These are phyloP conservation scores for Latrodectus geometricus DNA, from an alignment of 1,140 invertebrate species.

Conservation along the genomic window DNA sequence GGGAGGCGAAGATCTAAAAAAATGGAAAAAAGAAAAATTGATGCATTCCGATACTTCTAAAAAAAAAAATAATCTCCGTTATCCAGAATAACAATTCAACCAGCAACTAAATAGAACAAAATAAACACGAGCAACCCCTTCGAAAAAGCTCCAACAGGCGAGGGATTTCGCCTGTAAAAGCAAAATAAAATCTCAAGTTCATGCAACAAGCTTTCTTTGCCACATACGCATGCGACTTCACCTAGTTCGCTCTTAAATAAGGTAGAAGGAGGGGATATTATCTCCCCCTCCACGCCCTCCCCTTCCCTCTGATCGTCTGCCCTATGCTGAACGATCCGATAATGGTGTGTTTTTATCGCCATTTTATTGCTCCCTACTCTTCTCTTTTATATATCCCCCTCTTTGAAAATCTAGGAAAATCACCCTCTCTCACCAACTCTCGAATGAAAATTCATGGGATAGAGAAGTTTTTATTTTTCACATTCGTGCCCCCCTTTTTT, in stretches of 20 bases:
- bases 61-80: slow-evolving; percentile 15
- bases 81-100: slow-evolving; percentile 43
- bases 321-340: slow-evolving; percentile 54
- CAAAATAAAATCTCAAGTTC: slow-evolving; percentile 1
- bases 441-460: slow-evolving; percentile 60
- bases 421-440: slow-evolving; percentile 29
- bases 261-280: neutral
- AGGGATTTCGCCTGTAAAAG: neutral
- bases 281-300: neutral
- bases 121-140: neutral
- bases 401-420: slow-evolving; percentile 14
- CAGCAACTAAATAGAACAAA: slow-evolving; percentile 9
- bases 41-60: neutral
- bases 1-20: neutral
- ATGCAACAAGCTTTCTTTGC: neutral
- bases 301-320: slow-evolving; percentile 5
- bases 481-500: neutral
- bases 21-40: neutral
- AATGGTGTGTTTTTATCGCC: slow-evolving; percentile 61
- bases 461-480: too few species aligned
- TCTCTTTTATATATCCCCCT: slow-evolving; percentile 52
- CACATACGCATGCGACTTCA: neutral
- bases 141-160: slow-evolving; percentile 5
- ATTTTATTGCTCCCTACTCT: slow-evolving; percentile 47
- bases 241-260: slow-evolving; percentile 26